Conservation (phyloP, 1,140 invertebrate species). For the Chelonus insularis region DNA sequence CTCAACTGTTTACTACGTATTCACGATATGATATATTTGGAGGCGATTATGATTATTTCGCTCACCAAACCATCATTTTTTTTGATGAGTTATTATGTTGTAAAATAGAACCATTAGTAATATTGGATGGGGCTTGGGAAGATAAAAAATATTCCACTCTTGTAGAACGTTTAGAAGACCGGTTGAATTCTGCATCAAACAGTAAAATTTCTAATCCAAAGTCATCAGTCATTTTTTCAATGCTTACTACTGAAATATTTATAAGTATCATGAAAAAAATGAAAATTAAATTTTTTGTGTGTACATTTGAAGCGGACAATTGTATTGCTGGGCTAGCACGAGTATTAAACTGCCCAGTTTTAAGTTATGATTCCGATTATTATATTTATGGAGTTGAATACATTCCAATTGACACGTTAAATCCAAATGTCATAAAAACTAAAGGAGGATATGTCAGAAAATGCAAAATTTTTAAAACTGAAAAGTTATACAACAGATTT, state of each 20-base stretch:
- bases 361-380: conserved; percentile 92
- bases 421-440: conserved; percentile 41
- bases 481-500: conserved; percentile 70
- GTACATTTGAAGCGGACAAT: conserved; percentile 85
- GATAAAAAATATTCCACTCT: conserved; percentile 75
- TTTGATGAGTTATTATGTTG: conserved; percentile 74
- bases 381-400: conserved; percentile 83
- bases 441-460: conserved; percentile 50
- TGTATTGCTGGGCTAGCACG: conserved; percentile 79
- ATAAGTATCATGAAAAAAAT: conserved; percentile 67
- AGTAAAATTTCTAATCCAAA: conserved; percentile 52
- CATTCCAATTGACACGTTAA: conserved; percentile 75
- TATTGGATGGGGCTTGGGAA: conserved; percentile 84
- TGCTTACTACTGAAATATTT: conserved; percentile 74
- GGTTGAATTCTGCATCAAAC: conserved; percentile 61
- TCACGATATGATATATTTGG: conserved; percentile 75
- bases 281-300: conserved; percentile 68
- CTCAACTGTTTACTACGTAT: conserved; percentile 68
- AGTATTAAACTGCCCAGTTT: conserved; percentile 76
- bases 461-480: conserved; percentile 74
- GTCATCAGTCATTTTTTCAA: conserved; percentile 29
- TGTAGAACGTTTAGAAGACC: conserved; percentile 65
- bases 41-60: conserved; percentile 84
- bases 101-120: conserved; percentile 73
- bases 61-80: conserved; percentile 66